Evolutionary conservation across 2,113 vertebrate genomes (phyloP).

Genomic region (Atlantisia rogersi): DNA sequence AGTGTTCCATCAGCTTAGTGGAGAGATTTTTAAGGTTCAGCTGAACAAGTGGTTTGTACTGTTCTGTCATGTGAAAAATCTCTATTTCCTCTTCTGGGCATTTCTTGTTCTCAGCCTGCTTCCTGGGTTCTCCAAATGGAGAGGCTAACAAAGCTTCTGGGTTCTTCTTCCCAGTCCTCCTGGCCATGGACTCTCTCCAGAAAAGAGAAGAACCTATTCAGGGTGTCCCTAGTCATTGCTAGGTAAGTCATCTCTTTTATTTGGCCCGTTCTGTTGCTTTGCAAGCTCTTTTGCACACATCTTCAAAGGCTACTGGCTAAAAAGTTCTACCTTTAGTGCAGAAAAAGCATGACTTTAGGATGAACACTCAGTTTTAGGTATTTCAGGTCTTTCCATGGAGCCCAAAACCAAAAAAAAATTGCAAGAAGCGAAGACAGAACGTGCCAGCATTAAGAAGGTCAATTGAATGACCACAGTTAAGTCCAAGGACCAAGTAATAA

Average conservation of each 20-base stretch:
- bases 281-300: not conserved
- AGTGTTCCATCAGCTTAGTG: conserved; percentile 40
- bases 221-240: not conserved
- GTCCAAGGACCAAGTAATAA: not conserved
- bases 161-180: not conserved
- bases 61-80: not conserved
- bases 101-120: not conserved
- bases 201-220: not conserved
- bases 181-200: not conserved
- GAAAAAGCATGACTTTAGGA: not conserved
- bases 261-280: not conserved
- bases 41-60: conserved; percentile 61
- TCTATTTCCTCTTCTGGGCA: not conserved
- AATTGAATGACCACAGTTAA: not conserved
- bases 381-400: not conserved
- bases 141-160: not conserved
- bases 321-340: not conserved
- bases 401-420: not conserved
- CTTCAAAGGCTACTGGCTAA: not conserved
- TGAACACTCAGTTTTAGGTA: not conserved
- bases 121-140: not conserved
- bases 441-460: not conserved
- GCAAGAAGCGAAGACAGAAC: not conserved
- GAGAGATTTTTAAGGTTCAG: conserved; percentile 64
- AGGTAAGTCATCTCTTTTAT: not conserved